Conservation (phyloP, 2,888 invertebrate genomes). For the Drosophila prolongata region DNA sequence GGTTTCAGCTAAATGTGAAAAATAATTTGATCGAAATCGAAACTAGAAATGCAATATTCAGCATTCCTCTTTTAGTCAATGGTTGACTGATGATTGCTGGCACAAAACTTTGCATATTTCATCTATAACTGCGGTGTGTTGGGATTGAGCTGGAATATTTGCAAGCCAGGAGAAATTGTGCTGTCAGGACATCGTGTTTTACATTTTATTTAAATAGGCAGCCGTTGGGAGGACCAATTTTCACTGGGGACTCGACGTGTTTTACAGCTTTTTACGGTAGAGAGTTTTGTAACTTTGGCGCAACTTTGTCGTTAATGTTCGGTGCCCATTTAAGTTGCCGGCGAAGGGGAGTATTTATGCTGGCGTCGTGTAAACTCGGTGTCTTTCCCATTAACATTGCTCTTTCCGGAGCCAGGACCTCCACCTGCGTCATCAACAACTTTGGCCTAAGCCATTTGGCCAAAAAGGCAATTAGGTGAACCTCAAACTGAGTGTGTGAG, state of each 20-base stretch:
- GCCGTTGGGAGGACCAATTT: constrained; percentile 9
- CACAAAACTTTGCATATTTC: constrained; percentile 31
- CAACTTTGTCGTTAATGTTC: constrained; percentile 36
- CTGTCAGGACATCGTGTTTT: constrained; percentile 28
- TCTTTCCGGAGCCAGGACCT: constrained; percentile 19
- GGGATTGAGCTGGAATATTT: constrained; percentile 8
- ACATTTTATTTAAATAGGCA: constrained; percentile 38
- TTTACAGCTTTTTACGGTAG: constrained; percentile 26
- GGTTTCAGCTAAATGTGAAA: constrained; percentile 6
- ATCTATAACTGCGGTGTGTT: constrained; percentile 19
- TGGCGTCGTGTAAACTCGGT: constrained; percentile 16
- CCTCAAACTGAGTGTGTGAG: constrained; percentile 14
- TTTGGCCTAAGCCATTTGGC: constrained; percentile 31
- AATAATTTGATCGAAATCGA: constrained; percentile 40
- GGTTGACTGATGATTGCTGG: constrained; percentile 35
- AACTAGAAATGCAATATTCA: constrained; percentile 49
- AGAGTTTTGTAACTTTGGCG: constrained; percentile 23
- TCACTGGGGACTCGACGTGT: constrained; percentile 12
- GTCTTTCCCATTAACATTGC: constrained; percentile 45
- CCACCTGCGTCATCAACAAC: constrained; percentile 48
- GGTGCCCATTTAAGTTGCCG: constrained; percentile 21
- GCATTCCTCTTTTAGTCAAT: constrained; percentile 18
- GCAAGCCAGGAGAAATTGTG: constrained; percentile 10
- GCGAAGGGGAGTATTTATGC: constrained; percentile 28
- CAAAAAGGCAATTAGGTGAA: constrained; percentile 52